Percentiles rank a stretch among this genome's conserved stretches.
phyloP scores from a whole-genome alignment of 2,888 invertebrate genomes.

The Boloria selene region DNA sequence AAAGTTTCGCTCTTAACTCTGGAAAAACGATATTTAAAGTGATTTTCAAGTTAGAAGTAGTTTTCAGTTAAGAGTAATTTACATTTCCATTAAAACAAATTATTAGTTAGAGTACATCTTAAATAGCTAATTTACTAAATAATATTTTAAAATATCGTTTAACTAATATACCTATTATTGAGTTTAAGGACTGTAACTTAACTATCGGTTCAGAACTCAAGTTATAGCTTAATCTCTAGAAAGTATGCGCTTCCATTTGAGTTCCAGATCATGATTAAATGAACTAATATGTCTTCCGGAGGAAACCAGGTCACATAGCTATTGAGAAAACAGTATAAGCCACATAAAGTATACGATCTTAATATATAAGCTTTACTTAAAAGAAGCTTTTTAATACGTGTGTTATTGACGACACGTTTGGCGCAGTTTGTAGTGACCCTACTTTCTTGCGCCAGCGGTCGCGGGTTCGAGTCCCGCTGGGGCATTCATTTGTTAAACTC shows the following conservation, averaged over 20 bases:
- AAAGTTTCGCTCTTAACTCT: too few relatives aligned
- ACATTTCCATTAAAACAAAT: too few relatives aligned
- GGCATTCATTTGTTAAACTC: too few relatives aligned
- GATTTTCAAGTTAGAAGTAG: too few relatives aligned
- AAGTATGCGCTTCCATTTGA: constrained; percentile 23
- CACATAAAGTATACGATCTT: not conserved
- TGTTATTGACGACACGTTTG: too few relatives aligned
- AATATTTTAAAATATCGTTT: not conserved
- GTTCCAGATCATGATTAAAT: constrained; percentile 20
- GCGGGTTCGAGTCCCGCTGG: too few relatives aligned
- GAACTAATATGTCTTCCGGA: constrained; percentile 20
- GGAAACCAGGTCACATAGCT: constrained; percentile 16
- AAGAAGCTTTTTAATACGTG: not conserved
- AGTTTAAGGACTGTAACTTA: constrained; percentile 15
- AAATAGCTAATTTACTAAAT: too few relatives aligned
- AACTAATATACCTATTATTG: constrained; percentile 13
- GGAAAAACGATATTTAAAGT: too few relatives aligned
- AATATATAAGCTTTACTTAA: not conserved
- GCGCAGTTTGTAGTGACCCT: too few relatives aligned
- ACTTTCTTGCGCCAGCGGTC: too few relatives aligned
- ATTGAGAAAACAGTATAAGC: constrained; percentile 12
- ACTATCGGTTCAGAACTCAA: constrained; percentile 17
- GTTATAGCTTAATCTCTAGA: constrained; percentile 22
- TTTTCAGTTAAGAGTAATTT: too few relatives aligned
- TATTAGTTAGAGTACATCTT: too few relatives aligned